Percentiles rank a stretch among this genome's conserved stretches.
Evolutionary conservation across 2,113 vertebrate species (phyloP).

Genomic region (Hydrochoerus hydrochaeris): DNA sequence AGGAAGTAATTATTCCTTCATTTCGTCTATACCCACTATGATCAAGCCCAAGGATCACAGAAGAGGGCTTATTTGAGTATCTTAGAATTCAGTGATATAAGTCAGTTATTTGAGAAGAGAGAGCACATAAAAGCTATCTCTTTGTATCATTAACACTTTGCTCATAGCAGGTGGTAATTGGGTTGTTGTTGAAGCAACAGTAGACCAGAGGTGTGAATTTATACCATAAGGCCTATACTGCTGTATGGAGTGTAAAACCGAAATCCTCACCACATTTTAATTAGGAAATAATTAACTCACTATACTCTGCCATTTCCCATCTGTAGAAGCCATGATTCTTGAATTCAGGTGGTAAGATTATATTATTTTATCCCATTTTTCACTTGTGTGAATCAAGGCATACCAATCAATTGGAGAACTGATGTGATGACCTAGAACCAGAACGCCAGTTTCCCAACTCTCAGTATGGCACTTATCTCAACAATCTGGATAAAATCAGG

Average conservation of each 20-base stretch:
- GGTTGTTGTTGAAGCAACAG: constrained; percentile 39
- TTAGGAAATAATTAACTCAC: constrained; percentile 45
- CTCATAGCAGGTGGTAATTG: neutral
- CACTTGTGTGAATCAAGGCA: neutral
- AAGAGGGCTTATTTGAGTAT: constrained; percentile 16
- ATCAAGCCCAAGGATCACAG: neutral
- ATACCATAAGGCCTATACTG: neutral
- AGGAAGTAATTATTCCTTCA: neutral
- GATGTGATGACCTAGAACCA: neutral
- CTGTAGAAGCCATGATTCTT: neutral
- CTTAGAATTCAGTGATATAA: neutral
- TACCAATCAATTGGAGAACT: neutral
- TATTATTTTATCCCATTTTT: constrained; percentile 9
- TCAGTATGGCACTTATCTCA: neutral
- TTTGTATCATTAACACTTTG: constrained; percentile 42
- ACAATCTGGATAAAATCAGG: constrained; percentile 33
- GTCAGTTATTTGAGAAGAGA: neutral
- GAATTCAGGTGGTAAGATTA: neutral
- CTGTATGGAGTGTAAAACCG: neutral
- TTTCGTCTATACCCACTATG: neutral
- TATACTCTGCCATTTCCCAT: constrained; percentile 21
- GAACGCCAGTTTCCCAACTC: neutral
- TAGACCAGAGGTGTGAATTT: constrained; percentile 37
- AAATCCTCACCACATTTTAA: neutral
- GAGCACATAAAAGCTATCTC: neutral